phyloP scores from a whole-genome alignment of 2,113 vertebrate species.

The Halcyon senegalensis region DNA sequence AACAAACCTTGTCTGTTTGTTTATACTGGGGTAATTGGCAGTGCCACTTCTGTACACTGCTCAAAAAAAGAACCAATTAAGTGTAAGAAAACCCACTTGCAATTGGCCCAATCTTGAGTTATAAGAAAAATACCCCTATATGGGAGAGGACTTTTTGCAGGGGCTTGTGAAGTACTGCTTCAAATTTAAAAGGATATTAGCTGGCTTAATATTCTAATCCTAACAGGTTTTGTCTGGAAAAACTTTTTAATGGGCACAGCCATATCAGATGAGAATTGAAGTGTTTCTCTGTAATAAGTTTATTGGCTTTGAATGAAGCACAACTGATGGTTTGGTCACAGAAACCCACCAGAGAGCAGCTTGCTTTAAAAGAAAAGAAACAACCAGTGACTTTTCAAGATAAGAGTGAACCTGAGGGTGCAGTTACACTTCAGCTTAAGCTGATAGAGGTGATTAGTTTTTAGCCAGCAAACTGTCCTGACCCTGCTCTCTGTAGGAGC shows the following conservation, averaged over 20 bases:
- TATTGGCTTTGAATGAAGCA: conserved; percentile 69
- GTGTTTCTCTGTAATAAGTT: conserved; percentile 51
- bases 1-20: not conserved
- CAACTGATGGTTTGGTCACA: conserved; percentile 75
- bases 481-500: not conserved
- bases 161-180: not conserved
- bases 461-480: not conserved
- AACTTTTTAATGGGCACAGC: conserved; percentile 36
- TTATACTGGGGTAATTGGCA: not conserved
- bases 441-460: conserved; percentile 54
- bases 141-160: not conserved
- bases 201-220: conserved; percentile 9
- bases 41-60: not conserved
- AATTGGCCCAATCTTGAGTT: not conserved
- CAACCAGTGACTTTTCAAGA: conserved; percentile 67
- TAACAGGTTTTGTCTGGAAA: conserved; percentile 49
- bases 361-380: conserved; percentile 68
- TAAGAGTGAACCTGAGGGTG: conserved; percentile 66
- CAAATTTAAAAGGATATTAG: not conserved
- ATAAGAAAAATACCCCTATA: not conserved
- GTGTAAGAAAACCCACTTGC: not conserved
- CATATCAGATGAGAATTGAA: conserved; percentile 63
- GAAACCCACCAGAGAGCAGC: conserved; percentile 72
- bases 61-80: not conserved
- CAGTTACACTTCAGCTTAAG: conserved; percentile 51